These are phyloP conservation scores for Pseudomyrmex gracilis DNA, from an alignment of 1,140 invertebrate genomes.

Conservation along the genomic window DNA sequence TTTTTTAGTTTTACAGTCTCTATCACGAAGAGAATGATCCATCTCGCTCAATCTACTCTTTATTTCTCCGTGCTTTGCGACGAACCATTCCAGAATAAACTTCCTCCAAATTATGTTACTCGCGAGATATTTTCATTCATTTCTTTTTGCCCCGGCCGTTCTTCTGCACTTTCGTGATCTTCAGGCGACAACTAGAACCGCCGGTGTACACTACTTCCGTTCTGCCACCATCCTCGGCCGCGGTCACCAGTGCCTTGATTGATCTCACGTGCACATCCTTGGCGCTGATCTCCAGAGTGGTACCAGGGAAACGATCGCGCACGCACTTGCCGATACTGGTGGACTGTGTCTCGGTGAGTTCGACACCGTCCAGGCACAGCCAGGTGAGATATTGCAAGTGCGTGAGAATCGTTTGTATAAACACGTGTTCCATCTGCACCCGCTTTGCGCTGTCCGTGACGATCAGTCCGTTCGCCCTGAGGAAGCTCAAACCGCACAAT, in stretches of 20 bases:
- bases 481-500: constrained; percentile 81
- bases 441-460: constrained; percentile 82
- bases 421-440: constrained; percentile 81
- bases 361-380: constrained; percentile 83
- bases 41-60: not conserved
- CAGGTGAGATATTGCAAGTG: constrained; percentile 83
- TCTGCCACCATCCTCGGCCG: constrained; percentile 82
- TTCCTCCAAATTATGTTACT: constrained; percentile 19
- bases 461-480: constrained; percentile 79
- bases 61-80: constrained; percentile 6
- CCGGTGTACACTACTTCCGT: constrained; percentile 83
- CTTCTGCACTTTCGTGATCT: constrained; percentile 78
- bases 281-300: constrained; percentile 82
- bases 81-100: constrained; percentile 38
- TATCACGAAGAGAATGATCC: constrained; percentile 29
- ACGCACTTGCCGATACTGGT: constrained; percentile 82
- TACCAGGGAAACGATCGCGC: constrained; percentile 82
- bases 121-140: constrained; percentile 57
- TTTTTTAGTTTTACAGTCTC: not conserved
- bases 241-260: constrained; percentile 82
- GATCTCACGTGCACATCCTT: constrained; percentile 82
- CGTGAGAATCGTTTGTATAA: constrained; percentile 81
- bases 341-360: constrained; percentile 81
- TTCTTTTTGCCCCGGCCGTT: constrained; percentile 75
- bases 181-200: constrained; percentile 79